Percentiles rank a stretch among this genome's conserved stretches.
Evolutionary conservation across 2,888 invertebrate genomes (phyloP).

Genomic region (Drosophila quasianomalipes): DNA sequence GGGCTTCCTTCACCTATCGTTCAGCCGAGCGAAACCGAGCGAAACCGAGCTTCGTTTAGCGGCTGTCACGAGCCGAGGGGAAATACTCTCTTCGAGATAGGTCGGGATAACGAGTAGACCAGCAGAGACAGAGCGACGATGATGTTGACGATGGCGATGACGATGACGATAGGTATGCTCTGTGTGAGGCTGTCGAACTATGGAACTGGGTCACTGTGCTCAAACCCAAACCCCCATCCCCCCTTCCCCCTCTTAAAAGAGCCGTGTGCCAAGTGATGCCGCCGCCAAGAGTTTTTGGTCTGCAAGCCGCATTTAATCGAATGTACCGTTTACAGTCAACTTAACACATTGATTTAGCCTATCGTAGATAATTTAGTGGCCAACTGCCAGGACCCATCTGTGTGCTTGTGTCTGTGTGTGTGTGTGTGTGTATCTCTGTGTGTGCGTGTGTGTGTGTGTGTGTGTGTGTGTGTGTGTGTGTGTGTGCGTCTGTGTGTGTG

Average conservation of each 20-base stretch:
- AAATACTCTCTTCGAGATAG: constrained; percentile 55
- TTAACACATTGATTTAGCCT: constrained; percentile 73
- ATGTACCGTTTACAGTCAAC: constrained; percentile 78
- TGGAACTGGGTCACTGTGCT: constrained; percentile 63
- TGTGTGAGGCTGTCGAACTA: constrained; percentile 58
- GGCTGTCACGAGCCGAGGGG: constrained; percentile 31
- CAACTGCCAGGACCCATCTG: constrained; percentile 35
- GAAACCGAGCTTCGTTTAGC: constrained; percentile 10
- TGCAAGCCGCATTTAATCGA: constrained; percentile 71
- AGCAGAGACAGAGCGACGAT: constrained; percentile 16
- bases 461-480: not conserved
- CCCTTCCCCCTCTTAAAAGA: not conserved
- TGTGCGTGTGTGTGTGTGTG: not conserved
- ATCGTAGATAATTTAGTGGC: constrained; percentile 72
- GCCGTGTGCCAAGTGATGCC: constrained; percentile 30
- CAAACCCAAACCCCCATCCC: not conserved
- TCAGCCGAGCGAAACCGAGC: constrained; percentile 3
- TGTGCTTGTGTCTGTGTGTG: constrained; percentile 7
- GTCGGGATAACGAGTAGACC: constrained; percentile 21
- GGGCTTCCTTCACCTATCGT: not conserved
- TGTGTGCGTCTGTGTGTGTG: not conserved
- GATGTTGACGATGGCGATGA: constrained; percentile 4
- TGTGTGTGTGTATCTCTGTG: constrained; percentile 16
- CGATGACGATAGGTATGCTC: constrained; percentile 14
- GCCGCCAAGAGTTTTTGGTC: constrained; percentile 47